Conservation (phyloP, 2,888 invertebrate genomes). For the Gandaritis pyraliata region DNA sequence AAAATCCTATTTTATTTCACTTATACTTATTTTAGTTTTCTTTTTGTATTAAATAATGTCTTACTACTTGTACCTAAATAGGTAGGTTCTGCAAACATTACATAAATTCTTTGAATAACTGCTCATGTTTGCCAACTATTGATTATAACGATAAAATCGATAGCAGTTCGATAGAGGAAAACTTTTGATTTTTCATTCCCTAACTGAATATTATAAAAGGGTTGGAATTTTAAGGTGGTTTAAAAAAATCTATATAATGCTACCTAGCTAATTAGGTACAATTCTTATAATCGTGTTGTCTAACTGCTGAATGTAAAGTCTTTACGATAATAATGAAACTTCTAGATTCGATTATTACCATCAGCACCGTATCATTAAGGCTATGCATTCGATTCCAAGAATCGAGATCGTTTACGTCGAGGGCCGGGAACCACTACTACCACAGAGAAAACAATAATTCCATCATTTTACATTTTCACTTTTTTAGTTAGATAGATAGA, state of each 20-base stretch:
- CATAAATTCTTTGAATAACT: slow-evolving; percentile 40
- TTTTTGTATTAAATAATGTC: too few species aligned
- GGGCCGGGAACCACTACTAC: slow-evolving; percentile 42
- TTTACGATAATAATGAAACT: slow-evolving; percentile 33
- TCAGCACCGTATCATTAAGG: slow-evolving; percentile 65
- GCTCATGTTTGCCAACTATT: slow-evolving; percentile 39
- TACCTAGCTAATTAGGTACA: too few species aligned
- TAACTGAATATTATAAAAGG: too few species aligned
- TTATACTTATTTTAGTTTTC: too few species aligned
- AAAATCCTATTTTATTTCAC: too few species aligned
- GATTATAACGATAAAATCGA: slow-evolving; percentile 35
- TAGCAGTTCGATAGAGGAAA: slow-evolving; percentile 9
- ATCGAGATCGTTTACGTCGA: slow-evolving; percentile 59
- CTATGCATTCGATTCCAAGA: slow-evolving; percentile 66
- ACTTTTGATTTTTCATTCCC: too few species aligned
- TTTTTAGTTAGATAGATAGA: background rate
- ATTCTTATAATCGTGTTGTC: background rate
- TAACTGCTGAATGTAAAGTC: slow-evolving; percentile 11
- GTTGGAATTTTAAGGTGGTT: too few species aligned
- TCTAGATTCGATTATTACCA: slow-evolving; percentile 50
- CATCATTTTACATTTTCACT: slow-evolving; percentile 3
- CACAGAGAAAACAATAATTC: slow-evolving; percentile 17
- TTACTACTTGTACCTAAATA: too few species aligned
- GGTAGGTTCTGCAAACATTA: too few species aligned
- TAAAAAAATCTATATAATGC: too few species aligned